These are phyloP conservation scores for Aselliscus stoliczkanus DNA, from an alignment of 2,797 vertebrate species.

Conservation along the genomic window DNA sequence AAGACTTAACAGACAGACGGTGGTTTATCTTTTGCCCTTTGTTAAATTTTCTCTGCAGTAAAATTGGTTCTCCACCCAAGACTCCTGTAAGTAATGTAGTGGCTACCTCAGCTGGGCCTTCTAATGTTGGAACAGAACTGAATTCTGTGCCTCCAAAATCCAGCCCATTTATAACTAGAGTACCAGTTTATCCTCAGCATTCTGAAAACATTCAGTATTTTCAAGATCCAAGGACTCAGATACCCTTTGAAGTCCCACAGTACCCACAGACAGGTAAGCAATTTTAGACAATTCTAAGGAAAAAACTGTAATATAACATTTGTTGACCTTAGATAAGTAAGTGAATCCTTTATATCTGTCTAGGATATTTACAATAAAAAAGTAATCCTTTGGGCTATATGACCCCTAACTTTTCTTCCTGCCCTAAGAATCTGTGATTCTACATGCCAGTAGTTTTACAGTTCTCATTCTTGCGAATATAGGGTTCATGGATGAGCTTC, in stretches of 20 bases:
- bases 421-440: background rate
- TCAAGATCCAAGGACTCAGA: slow-evolving; percentile 88
- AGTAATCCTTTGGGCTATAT: background rate
- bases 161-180: slow-evolving; percentile 86
- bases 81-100: slow-evolving; percentile 88
- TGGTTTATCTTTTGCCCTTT: slow-evolving; percentile 46
- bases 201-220: slow-evolving; percentile 90
- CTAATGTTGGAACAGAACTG: slow-evolving; percentile 84
- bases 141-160: slow-evolving; percentile 86
- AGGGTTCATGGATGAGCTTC: background rate
- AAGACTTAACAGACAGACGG: background rate
- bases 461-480: background rate
- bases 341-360: slow-evolving; percentile 13
- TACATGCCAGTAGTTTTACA: slow-evolving; percentile 4
- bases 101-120: slow-evolving; percentile 85
- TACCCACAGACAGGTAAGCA: slow-evolving; percentile 90
- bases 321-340: slow-evolving; percentile 33
- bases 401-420: background rate
- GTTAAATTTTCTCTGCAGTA: slow-evolving; percentile 80
- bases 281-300: slow-evolving; percentile 14
- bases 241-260: slow-evolving; percentile 87
- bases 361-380: slow-evolving; percentile 24
- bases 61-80: slow-evolving; percentile 89
- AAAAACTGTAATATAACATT: background rate
- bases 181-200: slow-evolving; percentile 86